Evolutionary conservation across 2,797 vertebrate genomes (phyloP).

Genomic region (Hypotaenidia philippensis): DNA sequence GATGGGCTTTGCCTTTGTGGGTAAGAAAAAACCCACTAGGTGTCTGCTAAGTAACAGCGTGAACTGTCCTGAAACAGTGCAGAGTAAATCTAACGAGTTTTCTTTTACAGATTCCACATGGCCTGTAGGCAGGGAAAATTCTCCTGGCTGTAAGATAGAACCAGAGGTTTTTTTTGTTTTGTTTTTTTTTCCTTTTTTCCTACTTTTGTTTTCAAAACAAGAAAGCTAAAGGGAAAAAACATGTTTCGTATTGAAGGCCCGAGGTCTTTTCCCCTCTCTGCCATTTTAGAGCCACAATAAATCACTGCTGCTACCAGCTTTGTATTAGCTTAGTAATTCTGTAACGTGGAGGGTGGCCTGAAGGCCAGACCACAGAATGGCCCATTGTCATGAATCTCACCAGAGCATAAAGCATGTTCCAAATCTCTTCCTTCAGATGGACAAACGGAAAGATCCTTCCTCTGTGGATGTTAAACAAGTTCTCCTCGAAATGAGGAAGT

Average conservation of each 20-base stretch:
- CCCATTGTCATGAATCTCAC: background rate
- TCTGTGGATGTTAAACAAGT: constrained; percentile 93
- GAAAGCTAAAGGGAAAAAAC: background rate
- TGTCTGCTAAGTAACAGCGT: background rate
- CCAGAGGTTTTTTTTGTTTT: background rate
- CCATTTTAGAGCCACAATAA: background rate
- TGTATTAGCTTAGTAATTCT: background rate
- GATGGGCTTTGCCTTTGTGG: background rate
- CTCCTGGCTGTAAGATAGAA: background rate
- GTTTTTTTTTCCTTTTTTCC: background rate
- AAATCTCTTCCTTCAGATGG: constrained; percentile 78
- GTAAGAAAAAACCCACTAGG: background rate
- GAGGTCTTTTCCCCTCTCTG: background rate
- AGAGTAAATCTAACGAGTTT: background rate
- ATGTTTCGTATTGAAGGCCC: background rate
- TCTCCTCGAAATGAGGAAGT: constrained; percentile 94
- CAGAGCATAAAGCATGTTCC: background rate
- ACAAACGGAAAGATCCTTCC: constrained; percentile 91
- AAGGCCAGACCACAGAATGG: background rate
- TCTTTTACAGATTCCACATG: background rate
- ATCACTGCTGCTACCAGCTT: background rate
- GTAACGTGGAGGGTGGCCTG: background rate
- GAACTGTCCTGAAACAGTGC: background rate
- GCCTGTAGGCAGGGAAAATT: background rate
- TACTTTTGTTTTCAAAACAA: background rate